Evolutionary conservation across 2,113 vertebrate genomes (phyloP).

Genomic region (Hippocampus mohnikei): DNA sequence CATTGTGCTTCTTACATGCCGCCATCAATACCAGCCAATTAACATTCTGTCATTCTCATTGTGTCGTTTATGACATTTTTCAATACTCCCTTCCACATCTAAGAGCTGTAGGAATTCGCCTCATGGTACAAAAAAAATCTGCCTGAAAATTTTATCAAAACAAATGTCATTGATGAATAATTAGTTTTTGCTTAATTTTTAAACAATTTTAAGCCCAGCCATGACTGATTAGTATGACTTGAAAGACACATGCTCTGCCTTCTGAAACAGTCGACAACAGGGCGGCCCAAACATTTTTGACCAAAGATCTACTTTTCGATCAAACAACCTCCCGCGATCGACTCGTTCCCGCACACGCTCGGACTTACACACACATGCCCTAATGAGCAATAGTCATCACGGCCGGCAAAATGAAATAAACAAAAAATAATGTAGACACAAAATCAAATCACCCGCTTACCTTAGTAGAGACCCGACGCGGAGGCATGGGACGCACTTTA

Average conservation of each 20-base stretch:
- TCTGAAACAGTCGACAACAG: background rate
- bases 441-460: too few relatives aligned
- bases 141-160: background rate
- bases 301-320: too few relatives aligned
- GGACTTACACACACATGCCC: too few relatives aligned
- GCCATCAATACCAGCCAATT: background rate
- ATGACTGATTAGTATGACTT: background rate
- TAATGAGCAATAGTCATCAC: too few relatives aligned
- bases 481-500: too few relatives aligned
- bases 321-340: too few relatives aligned
- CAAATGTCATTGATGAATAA: background rate
- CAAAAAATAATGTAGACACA: too few relatives aligned
- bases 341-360: too few relatives aligned
- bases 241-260: background rate
- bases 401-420: too few relatives aligned
- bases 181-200: background rate
- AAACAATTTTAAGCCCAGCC: background rate
- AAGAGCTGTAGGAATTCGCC: background rate
- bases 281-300: too few relatives aligned
- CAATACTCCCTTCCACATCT: background rate
- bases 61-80: background rate
- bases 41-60: background rate
- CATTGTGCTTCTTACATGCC: too few relatives aligned
- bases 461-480: too few relatives aligned
- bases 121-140: background rate